These are phyloP conservation scores for Heterotis niloticus DNA, from an alignment of 2,113 vertebrate species.

Conservation along the genomic window DNA sequence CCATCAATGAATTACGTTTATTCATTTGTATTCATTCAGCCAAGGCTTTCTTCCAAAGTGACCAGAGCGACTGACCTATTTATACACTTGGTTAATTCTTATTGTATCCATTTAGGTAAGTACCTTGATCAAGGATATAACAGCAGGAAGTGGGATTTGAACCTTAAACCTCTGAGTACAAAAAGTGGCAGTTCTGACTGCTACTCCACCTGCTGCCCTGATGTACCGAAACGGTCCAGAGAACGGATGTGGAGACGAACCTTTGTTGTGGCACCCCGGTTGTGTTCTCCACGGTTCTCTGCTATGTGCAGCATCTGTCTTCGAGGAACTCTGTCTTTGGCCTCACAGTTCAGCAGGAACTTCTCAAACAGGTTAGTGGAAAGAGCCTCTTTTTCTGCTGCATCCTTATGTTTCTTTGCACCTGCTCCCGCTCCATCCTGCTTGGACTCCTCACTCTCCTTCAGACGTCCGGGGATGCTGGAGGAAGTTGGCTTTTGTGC, in stretches of 20 bases:
- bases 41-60: no score
- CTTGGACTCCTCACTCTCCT: slow-evolving; percentile 56
- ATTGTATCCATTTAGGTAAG: no score
- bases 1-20: background rate
- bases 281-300: slow-evolving; percentile 16
- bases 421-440: slow-evolving; percentile 45
- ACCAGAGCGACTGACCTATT: no score
- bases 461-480: slow-evolving; percentile 33
- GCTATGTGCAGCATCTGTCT: slow-evolving; percentile 31
- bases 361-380: slow-evolving; percentile 68
- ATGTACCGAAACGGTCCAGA: background rate
- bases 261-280: slow-evolving; percentile 10
- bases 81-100: no score
- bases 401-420: slow-evolving; percentile 15
- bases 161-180: no score
- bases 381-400: slow-evolving; percentile 46
- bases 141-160: no score
- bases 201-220: no score
- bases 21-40: background rate
- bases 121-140: no score
- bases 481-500: slow-evolving; percentile 46
- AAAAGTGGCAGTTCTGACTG: no score
- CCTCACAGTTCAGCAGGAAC: slow-evolving; percentile 66
- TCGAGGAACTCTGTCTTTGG: slow-evolving; percentile 64
- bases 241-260: slow-evolving; percentile 3